These are phyloP conservation scores for Amazona guildingii DNA, from an alignment of 2,113 vertebrate genomes.

Conservation along the genomic window DNA sequence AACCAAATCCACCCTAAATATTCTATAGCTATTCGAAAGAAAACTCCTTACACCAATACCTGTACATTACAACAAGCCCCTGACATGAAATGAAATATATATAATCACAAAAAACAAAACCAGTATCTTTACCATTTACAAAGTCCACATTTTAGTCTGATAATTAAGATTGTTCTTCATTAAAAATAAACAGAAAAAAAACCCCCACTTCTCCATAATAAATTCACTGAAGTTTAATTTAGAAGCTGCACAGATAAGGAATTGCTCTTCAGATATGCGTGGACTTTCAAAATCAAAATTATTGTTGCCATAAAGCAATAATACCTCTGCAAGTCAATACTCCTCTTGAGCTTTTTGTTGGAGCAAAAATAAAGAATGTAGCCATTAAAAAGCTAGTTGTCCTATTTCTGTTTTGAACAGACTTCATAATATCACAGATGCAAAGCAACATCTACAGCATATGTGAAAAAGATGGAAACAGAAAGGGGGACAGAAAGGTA, in stretches of 20 bases:
- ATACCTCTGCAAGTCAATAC: slow-evolving; percentile 10
- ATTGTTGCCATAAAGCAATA: background rate
- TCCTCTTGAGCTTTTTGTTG: background rate
- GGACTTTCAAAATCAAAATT: slow-evolving; percentile 11
- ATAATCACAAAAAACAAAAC: background rate
- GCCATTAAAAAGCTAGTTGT: slow-evolving; percentile 16
- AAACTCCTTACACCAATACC: background rate
- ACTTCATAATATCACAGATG: slow-evolving; percentile 10
- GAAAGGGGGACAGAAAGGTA: background rate
- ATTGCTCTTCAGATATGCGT: background rate
- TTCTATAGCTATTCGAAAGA: background rate
- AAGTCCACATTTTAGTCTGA: background rate
- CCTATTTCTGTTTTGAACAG: slow-evolving; percentile 26
- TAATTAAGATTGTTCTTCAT: background rate
- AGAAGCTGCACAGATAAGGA: background rate
- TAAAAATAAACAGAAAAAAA: background rate
- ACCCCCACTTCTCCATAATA: fast-evolving
- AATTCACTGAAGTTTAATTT: background rate
- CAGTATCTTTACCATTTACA: background rate
- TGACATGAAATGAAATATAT: background rate
- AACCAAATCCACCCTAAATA: background rate
- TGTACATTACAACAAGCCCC: background rate
- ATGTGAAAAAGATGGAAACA: slow-evolving; percentile 15
- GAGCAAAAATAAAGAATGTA: slow-evolving; percentile 39
- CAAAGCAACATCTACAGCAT: slow-evolving; percentile 11